Evolutionary conservation across 2,888 invertebrate genomes (phyloP).

Genomic region (Athetis lepigone): DNA sequence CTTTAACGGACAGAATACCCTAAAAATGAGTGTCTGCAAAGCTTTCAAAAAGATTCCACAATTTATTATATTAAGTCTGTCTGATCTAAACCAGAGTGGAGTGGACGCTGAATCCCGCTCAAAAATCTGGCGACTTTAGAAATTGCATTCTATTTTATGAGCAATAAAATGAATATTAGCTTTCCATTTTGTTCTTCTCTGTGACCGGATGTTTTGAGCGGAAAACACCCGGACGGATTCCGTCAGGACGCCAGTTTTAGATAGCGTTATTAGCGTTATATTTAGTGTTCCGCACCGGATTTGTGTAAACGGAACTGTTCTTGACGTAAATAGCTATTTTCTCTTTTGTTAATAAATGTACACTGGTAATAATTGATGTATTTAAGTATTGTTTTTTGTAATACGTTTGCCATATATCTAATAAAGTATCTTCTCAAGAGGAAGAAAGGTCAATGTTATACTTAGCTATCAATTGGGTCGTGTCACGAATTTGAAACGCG

Average conservation of each 20-base stretch:
- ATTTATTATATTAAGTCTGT: not conserved
- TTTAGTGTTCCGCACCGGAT: slow-evolving; percentile 57
- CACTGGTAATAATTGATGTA: too few species aligned
- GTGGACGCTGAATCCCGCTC: not conserved
- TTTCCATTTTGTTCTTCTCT: slow-evolving; percentile 35
- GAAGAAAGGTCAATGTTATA: slow-evolving; percentile 43
- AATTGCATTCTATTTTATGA: not conserved
- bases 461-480: slow-evolving; percentile 38
- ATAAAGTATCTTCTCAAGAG: slow-evolving; percentile 8
- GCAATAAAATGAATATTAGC: slow-evolving; percentile 10
- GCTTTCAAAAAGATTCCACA: not conserved
- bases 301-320: slow-evolving; percentile 52
- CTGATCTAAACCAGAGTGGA: not conserved
- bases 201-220: slow-evolving; percentile 70
- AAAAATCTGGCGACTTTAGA: not conserved
- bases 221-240: slow-evolving; percentile 64
- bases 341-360: slow-evolving; percentile 29
- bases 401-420: too few species aligned
- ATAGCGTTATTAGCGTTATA: slow-evolving; percentile 62
- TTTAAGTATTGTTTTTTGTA: too few species aligned
- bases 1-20: not conserved
- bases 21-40: not conserved
- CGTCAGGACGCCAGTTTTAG: slow-evolving; percentile 57
- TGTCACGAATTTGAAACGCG: slow-evolving; percentile 52
- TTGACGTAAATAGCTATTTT: slow-evolving; percentile 35